These are phyloP conservation scores for Xyliphius kryptos DNA, from an alignment of 2,113 vertebrate genomes.

Conservation along the genomic window DNA sequence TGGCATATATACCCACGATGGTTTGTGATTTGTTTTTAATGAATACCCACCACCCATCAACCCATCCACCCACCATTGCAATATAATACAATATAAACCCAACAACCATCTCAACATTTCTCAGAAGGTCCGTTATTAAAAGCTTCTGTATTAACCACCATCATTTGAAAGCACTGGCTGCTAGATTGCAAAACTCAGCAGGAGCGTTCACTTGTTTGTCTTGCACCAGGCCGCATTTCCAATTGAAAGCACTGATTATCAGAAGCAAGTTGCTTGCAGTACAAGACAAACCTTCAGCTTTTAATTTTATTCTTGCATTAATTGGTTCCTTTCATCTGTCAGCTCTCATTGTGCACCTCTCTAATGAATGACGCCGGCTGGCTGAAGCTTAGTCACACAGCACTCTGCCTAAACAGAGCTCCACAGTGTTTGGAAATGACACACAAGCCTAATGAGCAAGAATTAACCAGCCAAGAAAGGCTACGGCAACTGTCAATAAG, in stretches of 20 bases:
- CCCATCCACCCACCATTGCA: no score
- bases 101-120: constrained; percentile 13
- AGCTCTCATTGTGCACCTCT: constrained; percentile 47
- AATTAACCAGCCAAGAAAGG: constrained; percentile 23
- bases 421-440: not conserved
- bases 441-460: constrained; percentile 34
- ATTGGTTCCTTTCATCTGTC: constrained; percentile 57
- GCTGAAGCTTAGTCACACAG: constrained; percentile 25
- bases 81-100: not conserved
- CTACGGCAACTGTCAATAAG: constrained; percentile 25
- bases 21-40: no score
- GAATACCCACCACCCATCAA: no score
- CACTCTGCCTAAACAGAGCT: constrained; percentile 13
- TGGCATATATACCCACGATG: no score
- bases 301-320: constrained; percentile 53
- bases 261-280: constrained; percentile 35
- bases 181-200: constrained; percentile 1
- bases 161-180: constrained; percentile 35
- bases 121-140: constrained; percentile 33
- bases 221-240: constrained; percentile 25
- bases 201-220: constrained; percentile 29
- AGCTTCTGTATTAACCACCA: constrained; percentile 42
- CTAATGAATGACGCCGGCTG: constrained; percentile 51
- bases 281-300: constrained; percentile 49
- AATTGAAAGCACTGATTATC: constrained; percentile 44